These are phyloP conservation scores for Mormyrus lacerda DNA, from an alignment of 2,113 vertebrate genomes.

Conservation along the genomic window DNA sequence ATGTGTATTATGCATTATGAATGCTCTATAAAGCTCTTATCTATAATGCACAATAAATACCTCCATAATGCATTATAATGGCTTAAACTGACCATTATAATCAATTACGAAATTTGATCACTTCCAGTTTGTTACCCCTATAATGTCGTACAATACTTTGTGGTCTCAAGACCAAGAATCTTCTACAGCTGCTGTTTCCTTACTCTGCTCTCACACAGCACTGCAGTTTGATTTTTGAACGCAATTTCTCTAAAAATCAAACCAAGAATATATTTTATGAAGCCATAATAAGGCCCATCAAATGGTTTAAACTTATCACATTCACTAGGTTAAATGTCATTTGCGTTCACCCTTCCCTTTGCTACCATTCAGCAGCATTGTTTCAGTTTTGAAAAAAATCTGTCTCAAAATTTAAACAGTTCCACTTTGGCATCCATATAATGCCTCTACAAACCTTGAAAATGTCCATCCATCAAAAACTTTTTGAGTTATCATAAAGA, in stretches of 20 bases:
- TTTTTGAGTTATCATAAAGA: neutral
- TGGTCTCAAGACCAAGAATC: too few species aligned
- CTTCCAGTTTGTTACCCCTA: too few species aligned
- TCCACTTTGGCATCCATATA: neutral
- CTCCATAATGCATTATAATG: too few species aligned
- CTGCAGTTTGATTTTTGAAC: too few species aligned
- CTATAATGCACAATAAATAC: too few species aligned
- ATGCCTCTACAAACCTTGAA: neutral
- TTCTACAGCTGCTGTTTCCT: too few species aligned
- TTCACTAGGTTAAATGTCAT: neutral
- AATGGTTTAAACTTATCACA: neutral
- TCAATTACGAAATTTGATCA: too few species aligned
- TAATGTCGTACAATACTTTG: too few species aligned
- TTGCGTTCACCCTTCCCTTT: neutral
- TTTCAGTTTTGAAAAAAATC: neutral
- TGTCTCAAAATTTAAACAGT: neutral
- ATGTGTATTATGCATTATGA: too few species aligned
- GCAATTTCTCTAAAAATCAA: neutral
- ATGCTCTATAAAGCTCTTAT: too few species aligned
- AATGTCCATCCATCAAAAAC: neutral
- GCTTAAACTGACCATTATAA: too few species aligned
- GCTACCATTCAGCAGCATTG: neutral
- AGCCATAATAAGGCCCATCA: neutral
- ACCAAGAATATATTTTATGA: neutral
- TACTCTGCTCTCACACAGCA: too few species aligned